Conservation (phyloP, 2,113 vertebrate genomes). For the Hyperopisus bebe region DNA sequence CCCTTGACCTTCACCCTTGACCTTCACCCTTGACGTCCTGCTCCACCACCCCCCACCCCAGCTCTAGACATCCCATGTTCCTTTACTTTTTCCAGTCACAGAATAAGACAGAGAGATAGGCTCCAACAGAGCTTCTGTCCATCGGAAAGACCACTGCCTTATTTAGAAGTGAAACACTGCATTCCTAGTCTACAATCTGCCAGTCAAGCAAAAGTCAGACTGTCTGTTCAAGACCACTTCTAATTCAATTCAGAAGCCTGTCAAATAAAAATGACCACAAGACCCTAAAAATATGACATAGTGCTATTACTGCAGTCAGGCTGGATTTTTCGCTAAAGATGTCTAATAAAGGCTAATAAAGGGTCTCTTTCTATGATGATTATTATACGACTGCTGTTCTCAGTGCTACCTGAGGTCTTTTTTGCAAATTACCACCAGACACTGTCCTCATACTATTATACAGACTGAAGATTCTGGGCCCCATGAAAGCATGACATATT, state of each 20-base stretch:
- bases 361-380: background rate
- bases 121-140: background rate
- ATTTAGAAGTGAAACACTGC: background rate
- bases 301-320: background rate
- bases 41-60: background rate
- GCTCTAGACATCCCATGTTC: background rate
- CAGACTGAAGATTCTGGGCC: background rate
- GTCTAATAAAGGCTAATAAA: background rate
- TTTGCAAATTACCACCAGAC: background rate
- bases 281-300: background rate
- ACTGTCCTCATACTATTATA: background rate
- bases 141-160: background rate
- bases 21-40: background rate
- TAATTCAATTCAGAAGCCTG: background rate
- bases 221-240: background rate
- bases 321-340: background rate
- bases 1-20: background rate
- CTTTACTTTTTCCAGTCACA: background rate
- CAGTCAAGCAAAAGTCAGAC: constrained; percentile 1
- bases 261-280: background rate
- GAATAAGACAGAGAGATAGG: background rate
- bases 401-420: background rate
- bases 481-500: background rate
- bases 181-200: background rate
- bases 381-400: background rate